Evolutionary conservation across 2,797 vertebrate genomes (phyloP).

Genomic region (Babyrousa celebensis): DNA sequence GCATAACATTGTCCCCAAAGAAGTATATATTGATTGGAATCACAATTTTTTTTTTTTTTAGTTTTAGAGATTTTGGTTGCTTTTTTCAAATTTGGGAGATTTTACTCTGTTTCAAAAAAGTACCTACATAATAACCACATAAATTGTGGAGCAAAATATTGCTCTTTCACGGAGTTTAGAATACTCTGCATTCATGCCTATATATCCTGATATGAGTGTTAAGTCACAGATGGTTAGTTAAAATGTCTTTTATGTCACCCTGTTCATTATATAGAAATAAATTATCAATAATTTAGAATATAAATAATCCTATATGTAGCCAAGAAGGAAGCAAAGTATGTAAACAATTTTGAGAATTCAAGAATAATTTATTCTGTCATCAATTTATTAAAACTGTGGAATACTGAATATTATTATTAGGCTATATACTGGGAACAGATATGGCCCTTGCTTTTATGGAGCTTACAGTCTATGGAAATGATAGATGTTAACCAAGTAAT

Average conservation of each 20-base stretch:
- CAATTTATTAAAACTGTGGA: neutral
- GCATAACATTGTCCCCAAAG: neutral
- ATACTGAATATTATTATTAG: neutral
- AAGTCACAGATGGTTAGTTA: neutral
- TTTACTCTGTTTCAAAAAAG: neutral
- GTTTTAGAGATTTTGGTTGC: neutral
- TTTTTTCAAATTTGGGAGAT: slow-evolving; percentile 1
- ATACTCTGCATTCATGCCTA: neutral
- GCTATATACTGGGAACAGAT: neutral
- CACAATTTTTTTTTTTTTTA: neutral
- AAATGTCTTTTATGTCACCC: neutral
- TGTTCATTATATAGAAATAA: neutral
- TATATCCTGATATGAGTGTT: neutral
- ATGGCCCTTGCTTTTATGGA: neutral
- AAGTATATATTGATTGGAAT: neutral
- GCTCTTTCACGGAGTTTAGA: neutral
- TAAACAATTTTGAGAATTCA: slow-evolving; percentile 2
- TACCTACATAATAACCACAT: neutral
- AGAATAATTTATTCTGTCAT: neutral
- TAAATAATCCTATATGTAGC: neutral
- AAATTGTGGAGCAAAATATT: slow-evolving; percentile 33
- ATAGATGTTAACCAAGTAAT: neutral
- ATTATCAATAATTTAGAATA: neutral
- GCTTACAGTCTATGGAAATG: neutral
- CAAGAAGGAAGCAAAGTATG: neutral